A percentile compares a stretch with the other conserved stretches of the same genome.
Conservation (phyloP, 2,113 vertebrate genomes). For the Sapajus apella region DNA sequence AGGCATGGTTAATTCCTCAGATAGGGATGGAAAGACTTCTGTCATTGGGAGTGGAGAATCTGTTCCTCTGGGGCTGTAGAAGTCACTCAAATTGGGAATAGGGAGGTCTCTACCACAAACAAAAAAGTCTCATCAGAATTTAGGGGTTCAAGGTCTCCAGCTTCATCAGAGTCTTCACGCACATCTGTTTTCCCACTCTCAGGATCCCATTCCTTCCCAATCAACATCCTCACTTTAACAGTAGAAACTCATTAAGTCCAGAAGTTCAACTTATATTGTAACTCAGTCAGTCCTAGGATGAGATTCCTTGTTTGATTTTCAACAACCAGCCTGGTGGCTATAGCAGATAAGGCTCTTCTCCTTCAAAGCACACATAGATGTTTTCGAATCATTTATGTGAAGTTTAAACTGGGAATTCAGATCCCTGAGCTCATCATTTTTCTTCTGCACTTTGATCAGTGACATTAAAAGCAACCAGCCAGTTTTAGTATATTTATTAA, state of each 20-base stretch:
- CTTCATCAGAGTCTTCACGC: background rate
- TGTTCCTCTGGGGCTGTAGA: too few relatives aligned
- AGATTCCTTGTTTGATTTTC: background rate
- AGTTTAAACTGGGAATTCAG: background rate
- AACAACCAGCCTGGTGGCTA: background rate
- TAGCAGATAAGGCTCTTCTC: background rate
- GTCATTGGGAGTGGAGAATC: too few relatives aligned
- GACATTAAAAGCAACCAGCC: background rate
- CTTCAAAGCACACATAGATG: background rate
- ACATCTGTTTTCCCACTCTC: background rate
- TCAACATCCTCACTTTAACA: background rate
- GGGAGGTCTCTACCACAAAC: background rate
- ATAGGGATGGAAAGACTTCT: background rate
- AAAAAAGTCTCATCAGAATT: background rate
- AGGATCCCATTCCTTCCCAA: background rate
- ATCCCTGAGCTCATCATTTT: background rate
- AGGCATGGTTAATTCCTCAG: background rate
- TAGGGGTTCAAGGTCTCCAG: background rate
- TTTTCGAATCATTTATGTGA: background rate
- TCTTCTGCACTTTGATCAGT: background rate
- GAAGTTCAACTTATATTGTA: background rate
- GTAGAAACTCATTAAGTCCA: background rate
- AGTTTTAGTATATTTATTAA: background rate
- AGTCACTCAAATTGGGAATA: background rate
- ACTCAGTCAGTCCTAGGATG: background rate